These are phyloP conservation scores for Rhogogaster chlorosoma DNA, from an alignment of 2,888 invertebrate species.

Conservation along the genomic window DNA sequence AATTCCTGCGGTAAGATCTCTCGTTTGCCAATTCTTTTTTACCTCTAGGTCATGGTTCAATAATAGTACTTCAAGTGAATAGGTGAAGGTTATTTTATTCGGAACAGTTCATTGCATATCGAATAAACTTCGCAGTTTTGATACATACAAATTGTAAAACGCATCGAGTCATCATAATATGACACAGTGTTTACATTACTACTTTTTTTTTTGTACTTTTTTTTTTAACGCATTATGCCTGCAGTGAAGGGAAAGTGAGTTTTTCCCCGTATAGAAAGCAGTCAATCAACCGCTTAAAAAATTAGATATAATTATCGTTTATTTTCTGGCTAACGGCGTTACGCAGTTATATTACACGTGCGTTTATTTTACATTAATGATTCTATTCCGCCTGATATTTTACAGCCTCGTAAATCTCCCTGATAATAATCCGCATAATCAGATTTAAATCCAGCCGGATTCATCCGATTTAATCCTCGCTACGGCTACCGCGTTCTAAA, in stretches of 20 bases:
- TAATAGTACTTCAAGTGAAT: neutral
- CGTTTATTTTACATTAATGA: neutral
- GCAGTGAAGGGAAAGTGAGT: constrained; percentile 20
- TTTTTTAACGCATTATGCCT: constrained; percentile 5
- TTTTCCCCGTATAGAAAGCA: constrained; percentile 24
- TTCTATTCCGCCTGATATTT: neutral
- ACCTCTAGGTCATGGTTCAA: neutral
- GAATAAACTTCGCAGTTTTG: neutral
- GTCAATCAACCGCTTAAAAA: constrained; percentile 27
- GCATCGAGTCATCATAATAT: neutral
- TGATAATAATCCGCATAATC: constrained; percentile 1
- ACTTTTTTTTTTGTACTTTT: neutral
- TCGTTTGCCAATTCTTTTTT: neutral
- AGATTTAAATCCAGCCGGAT: constrained; percentile 21
- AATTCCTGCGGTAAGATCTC: neutral
- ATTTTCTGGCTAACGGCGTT: neutral
- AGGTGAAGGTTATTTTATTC: neutral
- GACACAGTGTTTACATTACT: neutral
- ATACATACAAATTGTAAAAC: neutral
- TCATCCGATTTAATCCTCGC: neutral
- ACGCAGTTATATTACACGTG: constrained; percentile 3
- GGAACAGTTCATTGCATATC: neutral
- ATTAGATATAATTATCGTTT: neutral
- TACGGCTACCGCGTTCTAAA: neutral
- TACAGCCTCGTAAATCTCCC: constrained; percentile 6